Base-by-base conservation (phyloP, 2,888 invertebrate genomes). In the Rhingia rostrata region DNA sequence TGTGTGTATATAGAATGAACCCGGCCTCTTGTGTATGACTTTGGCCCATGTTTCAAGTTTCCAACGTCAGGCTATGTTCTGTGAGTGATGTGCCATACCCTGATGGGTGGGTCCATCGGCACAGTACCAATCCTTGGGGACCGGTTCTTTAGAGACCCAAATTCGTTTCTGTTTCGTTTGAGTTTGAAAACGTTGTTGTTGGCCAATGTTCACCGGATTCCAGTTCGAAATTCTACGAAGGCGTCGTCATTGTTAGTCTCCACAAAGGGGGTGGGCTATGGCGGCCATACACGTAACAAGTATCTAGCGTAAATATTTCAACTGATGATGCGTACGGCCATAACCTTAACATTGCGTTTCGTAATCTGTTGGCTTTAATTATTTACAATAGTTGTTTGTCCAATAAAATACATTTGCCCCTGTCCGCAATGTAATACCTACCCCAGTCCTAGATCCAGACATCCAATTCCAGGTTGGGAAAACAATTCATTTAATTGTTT, bases 401-500 rank as follows among this genome's bases (percentile, higher is more conserved):
- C 78, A 83, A 64, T 69, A 73, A 70, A 81, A 63, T 81, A 67
- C 63, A 51, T 63, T 75, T 72, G n/a, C 58, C 12, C 32, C 45
- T 30, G 32, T 64, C 56, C 12, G 30, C 12, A 12, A 54, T 47
- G 67, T 39, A 61, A 41, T 39, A 67, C 67, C 61, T 56, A 49
- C 56, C 54, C 49, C 63, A 14, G 22, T 22, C 22, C 22, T 22
- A 22, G 22, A 22, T 22, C 22, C 22, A 22, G 22, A 22, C 22
- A 22, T 22, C 22, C 22, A 22, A 47, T 22, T 7, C 47, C 30
- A 70, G 63, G 63, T 64, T 78, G 49, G 54, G 56, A 22, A 58
- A 83, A 69, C 78, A 83, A 78, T 83, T 83, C 63, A 78, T 83
- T 83, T 78, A 83, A 78, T 78, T 83, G 83, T 78, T 83, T 74